Base-by-base conservation (phyloP, 2,888 invertebrate genomes). In the Chymomyza procnemis region DNA sequence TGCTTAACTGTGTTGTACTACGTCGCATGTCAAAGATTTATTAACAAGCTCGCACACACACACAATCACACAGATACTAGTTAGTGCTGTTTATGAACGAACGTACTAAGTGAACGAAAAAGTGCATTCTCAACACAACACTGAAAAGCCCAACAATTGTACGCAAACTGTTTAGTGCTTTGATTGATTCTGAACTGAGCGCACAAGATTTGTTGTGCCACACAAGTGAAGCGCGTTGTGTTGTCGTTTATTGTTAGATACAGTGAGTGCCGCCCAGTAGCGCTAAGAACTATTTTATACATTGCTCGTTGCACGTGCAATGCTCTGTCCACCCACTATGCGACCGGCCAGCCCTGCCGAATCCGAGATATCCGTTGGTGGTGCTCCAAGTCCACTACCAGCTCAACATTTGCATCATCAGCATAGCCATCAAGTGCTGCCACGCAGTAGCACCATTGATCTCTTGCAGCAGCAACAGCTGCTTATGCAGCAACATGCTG, bases 351-450 rank as follows among this genome's bases (percentile, higher is more conserved):
- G 91, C 78, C 91, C 91, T 66, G 90, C 90, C 76, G 90, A 90
- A 73, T 91, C 91, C 61, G 91, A 91, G 80, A 91, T 91, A 57
- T 91, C 91, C 65, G 91, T 91, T 74, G 91, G 91, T 62, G 90
- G 90, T 22, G 90, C 90, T 3, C 90, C 90, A 64, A 90, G 90
- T 73, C 90, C 90, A 4, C 69, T 90, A 78, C 90, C 90, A 26
- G 57, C 87, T 34, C 78, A 70, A 21, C 77, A 76, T 55, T 77
- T 70, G 47, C 69, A 67, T 55, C 69, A 74, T 14, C 74, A 68
- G 57, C 76, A 66, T 61, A 52, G 16, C 50, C 62, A 66, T 19
- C 79, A 75, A 14, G 3, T 74, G 55, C 54, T 76, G 47, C 78
- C 88, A 34, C 78, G 88, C 30, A 71, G 71, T 73, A 67, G 61